Conservation (phyloP, 2,888 invertebrate species). For the Chymomyza procnemis region DNA sequence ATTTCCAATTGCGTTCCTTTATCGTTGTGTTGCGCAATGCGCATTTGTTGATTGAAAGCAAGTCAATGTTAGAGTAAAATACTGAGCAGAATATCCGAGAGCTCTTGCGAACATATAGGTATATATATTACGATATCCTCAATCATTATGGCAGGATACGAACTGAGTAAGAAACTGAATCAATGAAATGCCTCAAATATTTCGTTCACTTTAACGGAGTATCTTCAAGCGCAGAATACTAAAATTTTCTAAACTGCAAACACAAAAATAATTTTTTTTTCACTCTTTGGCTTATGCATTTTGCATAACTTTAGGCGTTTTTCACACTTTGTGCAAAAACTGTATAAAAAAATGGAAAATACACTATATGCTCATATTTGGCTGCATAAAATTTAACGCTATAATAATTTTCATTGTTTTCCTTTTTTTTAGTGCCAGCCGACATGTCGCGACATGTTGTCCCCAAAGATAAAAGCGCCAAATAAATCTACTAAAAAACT, state of each 20-base stretch:
- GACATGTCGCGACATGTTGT: conserved; percentile 41
- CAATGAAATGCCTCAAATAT: too few relatives aligned
- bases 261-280: too few relatives aligned
- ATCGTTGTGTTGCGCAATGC: too few relatives aligned
- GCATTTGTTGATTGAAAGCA: too few relatives aligned
- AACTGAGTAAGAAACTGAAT: too few relatives aligned
- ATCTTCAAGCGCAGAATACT: neutral
- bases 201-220: too few relatives aligned
- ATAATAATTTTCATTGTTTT: conserved; percentile 36
- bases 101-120: too few relatives aligned
- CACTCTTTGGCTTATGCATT: neutral
- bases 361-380: conserved; percentile 26
- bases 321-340: neutral
- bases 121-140: too few relatives aligned
- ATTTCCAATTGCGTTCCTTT: too few relatives aligned
- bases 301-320: neutral
- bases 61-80: too few relatives aligned
- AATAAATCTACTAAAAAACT: conserved; percentile 15
- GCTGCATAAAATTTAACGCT: conserved; percentile 30
- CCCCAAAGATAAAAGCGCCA: conserved; percentile 14
- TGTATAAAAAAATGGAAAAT: neutral
- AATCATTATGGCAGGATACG: too few relatives aligned
- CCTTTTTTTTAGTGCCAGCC: conserved; percentile 28
- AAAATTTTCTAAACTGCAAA: neutral
- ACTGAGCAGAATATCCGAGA: too few relatives aligned